Percentiles rank a stretch among this genome's conserved stretches.
Conservation (phyloP, 2,797 vertebrate species). For the Simalia tracyae region DNA sequence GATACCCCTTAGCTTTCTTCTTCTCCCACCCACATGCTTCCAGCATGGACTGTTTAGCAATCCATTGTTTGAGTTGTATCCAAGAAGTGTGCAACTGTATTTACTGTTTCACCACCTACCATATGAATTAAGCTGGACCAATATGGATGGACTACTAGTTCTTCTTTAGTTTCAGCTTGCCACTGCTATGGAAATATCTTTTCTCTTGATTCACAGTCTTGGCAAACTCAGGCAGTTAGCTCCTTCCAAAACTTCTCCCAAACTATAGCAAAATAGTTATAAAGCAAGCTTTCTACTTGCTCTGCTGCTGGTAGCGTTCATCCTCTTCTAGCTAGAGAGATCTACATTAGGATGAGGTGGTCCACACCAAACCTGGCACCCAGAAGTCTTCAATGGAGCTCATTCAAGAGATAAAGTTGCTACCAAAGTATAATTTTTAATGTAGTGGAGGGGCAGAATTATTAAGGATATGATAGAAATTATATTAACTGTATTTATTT, state of each 20-base stretch:
- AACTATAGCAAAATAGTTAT: not conserved
- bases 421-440: not conserved
- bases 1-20: not conserved
- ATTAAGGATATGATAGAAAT: not conserved
- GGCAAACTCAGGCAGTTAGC: conserved; percentile 37
- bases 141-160: conserved; percentile 11
- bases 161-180: conserved; percentile 35
- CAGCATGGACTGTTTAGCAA: conserved; percentile 44
- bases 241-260: conserved; percentile 11
- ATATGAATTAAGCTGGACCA: conserved; percentile 55
- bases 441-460: not conserved
- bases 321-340: not conserved
- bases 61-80: conserved; percentile 48
- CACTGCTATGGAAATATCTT: conserved; percentile 48
- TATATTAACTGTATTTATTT: not conserved
- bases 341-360: not conserved
- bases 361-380: no score
- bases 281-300: no score
- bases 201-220: conserved; percentile 48
- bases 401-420: not conserved
- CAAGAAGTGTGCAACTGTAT: conserved; percentile 54
- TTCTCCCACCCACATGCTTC: conserved; percentile 25
- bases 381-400: no score
- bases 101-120: conserved; percentile 60
- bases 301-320: no score